phyloP scores from a whole-genome alignment of 1,140 invertebrate genomes.

The Phymorhynchus buccinoides region DNA sequence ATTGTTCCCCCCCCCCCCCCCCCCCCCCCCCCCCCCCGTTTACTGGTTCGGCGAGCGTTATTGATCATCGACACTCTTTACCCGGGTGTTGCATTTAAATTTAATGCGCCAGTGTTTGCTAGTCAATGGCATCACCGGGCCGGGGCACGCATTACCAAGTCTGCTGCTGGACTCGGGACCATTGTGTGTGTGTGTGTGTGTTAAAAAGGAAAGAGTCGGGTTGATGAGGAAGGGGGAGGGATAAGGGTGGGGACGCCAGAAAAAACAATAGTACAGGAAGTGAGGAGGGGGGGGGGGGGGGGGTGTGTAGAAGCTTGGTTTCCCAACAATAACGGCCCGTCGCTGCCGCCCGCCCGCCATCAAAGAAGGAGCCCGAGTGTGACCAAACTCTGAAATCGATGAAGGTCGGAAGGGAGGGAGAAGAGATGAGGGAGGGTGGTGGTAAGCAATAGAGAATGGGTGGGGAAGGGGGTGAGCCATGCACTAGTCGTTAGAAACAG shows the following conservation, averaged over 20 bases:
- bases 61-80: conserved; percentile 26
- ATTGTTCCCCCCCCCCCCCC: not conserved
- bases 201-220: too few species aligned
- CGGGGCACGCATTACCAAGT: not conserved
- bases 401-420: not conserved
- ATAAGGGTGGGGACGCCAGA: too few species aligned
- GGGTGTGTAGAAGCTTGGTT: not conserved
- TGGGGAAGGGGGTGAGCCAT: too few species aligned
- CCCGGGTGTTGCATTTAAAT: conserved; percentile 28
- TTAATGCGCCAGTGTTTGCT: conserved; percentile 33
- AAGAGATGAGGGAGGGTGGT: too few species aligned
- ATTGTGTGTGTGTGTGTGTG: not conserved
- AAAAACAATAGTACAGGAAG: not conserved
- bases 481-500: not conserved
- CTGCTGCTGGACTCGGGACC: not conserved
- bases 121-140: not conserved
- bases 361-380: not conserved
- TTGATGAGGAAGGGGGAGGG: too few species aligned
- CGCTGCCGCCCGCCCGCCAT: not conserved
- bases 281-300: not conserved
- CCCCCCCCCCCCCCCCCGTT: not conserved
- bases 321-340: not conserved
- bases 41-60: not conserved
- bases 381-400: not conserved
- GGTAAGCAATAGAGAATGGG: too few species aligned